Evolutionary conservation across 2,797 vertebrate genomes (phyloP).

Genomic region (Pampus argenteus): DNA sequence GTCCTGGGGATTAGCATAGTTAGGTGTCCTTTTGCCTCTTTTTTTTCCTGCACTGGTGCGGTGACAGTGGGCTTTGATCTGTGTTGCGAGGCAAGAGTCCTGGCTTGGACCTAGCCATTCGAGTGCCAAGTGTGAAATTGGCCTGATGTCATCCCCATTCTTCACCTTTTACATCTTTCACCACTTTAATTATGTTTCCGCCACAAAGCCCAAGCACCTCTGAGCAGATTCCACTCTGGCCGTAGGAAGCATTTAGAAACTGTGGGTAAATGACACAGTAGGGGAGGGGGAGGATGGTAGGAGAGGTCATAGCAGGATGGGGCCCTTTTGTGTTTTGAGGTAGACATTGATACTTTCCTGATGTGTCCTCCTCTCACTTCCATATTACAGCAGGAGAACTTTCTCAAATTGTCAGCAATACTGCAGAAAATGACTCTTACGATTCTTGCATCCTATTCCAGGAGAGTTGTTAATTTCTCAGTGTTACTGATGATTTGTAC

Average conservation of each 20-base stretch:
- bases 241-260: constrained; percentile 94
- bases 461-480: constrained; percentile 12
- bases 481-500: not conserved
- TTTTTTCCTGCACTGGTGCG: constrained; percentile 92
- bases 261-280: constrained; percentile 90
- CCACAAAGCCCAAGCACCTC: constrained; percentile 95
- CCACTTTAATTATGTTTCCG: constrained; percentile 99
- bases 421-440: constrained; percentile 23
- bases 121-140: constrained; percentile 99
- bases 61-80: constrained; percentile 98
- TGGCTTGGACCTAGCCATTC: constrained; percentile 94
- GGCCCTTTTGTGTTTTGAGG: constrained; percentile 79
- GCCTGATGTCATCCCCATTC: constrained; percentile 99
- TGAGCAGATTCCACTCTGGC: constrained; percentile 96
- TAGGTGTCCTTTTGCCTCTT: constrained; percentile 93
- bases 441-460: constrained; percentile 2
- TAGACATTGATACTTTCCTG: constrained; percentile 79
- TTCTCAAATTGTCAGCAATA: constrained; percentile 29
- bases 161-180: constrained; percentile 97
- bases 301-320: constrained; percentile 83
- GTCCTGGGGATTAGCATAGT: constrained; percentile 99
- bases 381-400: constrained; percentile 78
- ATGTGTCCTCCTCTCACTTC: constrained; percentile 85
- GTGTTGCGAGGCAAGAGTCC: constrained; percentile 94
- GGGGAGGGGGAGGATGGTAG: constrained; percentile 88